phyloP scores from a whole-genome alignment of 1,140 invertebrate genomes.

The Drosophila navojoa region DNA sequence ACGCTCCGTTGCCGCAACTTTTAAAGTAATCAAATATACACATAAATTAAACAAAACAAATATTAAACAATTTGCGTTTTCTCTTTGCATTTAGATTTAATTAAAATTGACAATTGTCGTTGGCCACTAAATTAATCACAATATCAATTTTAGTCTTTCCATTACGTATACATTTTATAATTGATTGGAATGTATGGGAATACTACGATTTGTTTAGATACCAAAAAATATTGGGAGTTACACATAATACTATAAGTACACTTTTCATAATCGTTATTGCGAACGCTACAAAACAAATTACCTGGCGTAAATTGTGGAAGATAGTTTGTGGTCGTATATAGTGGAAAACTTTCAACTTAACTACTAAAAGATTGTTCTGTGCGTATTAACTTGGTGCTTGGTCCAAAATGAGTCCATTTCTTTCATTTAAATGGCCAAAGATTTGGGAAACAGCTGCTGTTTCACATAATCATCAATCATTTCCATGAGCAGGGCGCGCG shows the following conservation, averaged over 20 bases:
- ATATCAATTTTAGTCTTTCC: slow-evolving; percentile 64
- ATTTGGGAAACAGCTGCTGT: slow-evolving; percentile 78
- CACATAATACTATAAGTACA: slow-evolving; percentile 83
- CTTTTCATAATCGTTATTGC: slow-evolving; percentile 47
- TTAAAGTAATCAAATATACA: slow-evolving; percentile 79
- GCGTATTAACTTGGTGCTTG: slow-evolving; percentile 69
- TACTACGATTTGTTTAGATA: slow-evolving; percentile 24
- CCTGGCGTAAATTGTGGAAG: slow-evolving; percentile 66
- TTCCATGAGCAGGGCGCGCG: slow-evolving; percentile 86
- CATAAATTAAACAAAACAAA: slow-evolving; percentile 55
- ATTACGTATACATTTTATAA: slow-evolving; percentile 47
- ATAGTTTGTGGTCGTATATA: slow-evolving; percentile 25
- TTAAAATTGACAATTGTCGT: slow-evolving; percentile 57
- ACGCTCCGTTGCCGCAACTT: slow-evolving; percentile 78
- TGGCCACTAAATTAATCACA: slow-evolving; percentile 76
- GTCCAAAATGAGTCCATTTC: not conserved
- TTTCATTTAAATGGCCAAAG: slow-evolving; percentile 56
- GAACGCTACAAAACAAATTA: slow-evolving; percentile 41
- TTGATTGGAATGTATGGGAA: slow-evolving; percentile 63
- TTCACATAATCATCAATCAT: slow-evolving; percentile 80
- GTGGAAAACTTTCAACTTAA: slow-evolving; percentile 39
- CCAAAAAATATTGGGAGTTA: slow-evolving; percentile 57
- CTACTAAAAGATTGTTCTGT: slow-evolving; percentile 50
- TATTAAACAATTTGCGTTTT: slow-evolving; percentile 54
- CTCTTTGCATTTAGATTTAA: slow-evolving; percentile 9